Evolutionary conservation across 2,888 invertebrate species (phyloP), one percentile per base, ranked within the genome.

Genomic region (Pseudeuparius sepicola): DNA sequence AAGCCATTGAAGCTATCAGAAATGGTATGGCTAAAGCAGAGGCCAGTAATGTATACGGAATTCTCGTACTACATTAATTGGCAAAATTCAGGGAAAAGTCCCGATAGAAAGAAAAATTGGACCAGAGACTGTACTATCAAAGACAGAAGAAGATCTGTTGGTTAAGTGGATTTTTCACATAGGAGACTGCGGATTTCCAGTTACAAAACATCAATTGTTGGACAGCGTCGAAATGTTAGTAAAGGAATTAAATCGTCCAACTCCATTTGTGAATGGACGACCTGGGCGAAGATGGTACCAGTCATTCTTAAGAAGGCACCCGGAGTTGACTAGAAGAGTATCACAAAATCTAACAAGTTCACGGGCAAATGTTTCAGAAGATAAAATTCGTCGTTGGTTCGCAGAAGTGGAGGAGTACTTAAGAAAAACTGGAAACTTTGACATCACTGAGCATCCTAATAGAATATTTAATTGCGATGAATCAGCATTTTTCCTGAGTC

Each of bases 211-310:
- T 2, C 12, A 14, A 14, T 15, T 35, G 14, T 24, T 35, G 13
- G 29, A 35, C 17, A 24, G 35, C 17, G 35, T 35, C 24, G 29
- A 35, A 11, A 15, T 35, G 11, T 24, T 35, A 9, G 13, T 36
- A 18, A 36, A 36, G 31, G 25, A 31, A 31, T n/a, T 36, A 10
- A n/a, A 30, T n/a, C n/a, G n/a, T n/a, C n/a, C n/a, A n/a, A n/a
- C n/a, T n/a, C n/a, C n/a, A n/a, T n/a, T n/a, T n/a, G n/a, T n/a
- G n/a, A 16, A 24, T 14, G 24, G 32, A 7, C 14, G 32, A 10
- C 32, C 32, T 4, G 32, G 32, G 4, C 24, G 24, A 11, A 18
- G 9, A 17, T 30, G 30, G 16, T 30, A 30, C 11, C 11, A 28
- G 4, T 12, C 7, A 28, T 14, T 28, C 12, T 14, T 28, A 17